Conservation (phyloP, 2,888 invertebrate species). For the Perithous albicinctus region DNA sequence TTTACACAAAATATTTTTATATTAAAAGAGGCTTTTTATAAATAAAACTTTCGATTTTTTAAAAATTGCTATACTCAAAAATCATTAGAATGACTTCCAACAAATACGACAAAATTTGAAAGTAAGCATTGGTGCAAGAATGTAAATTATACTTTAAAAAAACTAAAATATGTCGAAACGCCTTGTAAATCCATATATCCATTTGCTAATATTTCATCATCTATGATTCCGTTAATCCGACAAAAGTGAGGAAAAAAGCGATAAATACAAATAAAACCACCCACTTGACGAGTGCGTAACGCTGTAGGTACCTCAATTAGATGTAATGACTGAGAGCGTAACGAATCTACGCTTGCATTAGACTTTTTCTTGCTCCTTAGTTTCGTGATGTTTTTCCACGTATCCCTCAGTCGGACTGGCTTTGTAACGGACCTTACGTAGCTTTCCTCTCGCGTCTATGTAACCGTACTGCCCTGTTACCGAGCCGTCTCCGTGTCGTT, state of each 20-base stretch:
- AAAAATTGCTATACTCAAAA: too few relatives aligned
- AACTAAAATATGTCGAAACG: too few relatives aligned
- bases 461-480: slow-evolving; percentile 93
- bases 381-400: slow-evolving; percentile 84
- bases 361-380: slow-evolving; percentile 53
- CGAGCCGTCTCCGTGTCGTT: slow-evolving; percentile 90
- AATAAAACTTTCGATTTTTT: too few relatives aligned
- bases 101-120: too few relatives aligned
- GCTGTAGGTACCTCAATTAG: slow-evolving; percentile 5
- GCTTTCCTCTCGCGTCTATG: slow-evolving; percentile 91
- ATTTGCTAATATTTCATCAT: not conserved
- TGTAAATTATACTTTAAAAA: too few relatives aligned
- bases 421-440: slow-evolving; percentile 91
- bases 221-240: not conserved
- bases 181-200: not conserved
- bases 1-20: too few relatives aligned
- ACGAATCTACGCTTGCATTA: slow-evolving; percentile 10
- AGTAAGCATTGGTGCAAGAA: too few relatives aligned
- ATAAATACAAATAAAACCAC: not conserved
- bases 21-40: too few relatives aligned
- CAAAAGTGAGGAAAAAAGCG: not conserved
- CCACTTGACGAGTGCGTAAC: not conserved
- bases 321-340: slow-evolving; percentile 23
- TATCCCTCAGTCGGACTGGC: slow-evolving; percentile 91
- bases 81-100: too few relatives aligned